Evolutionary conservation across 2,113 vertebrate genomes (phyloP).

Genomic region (Anhinga rufa): DNA sequence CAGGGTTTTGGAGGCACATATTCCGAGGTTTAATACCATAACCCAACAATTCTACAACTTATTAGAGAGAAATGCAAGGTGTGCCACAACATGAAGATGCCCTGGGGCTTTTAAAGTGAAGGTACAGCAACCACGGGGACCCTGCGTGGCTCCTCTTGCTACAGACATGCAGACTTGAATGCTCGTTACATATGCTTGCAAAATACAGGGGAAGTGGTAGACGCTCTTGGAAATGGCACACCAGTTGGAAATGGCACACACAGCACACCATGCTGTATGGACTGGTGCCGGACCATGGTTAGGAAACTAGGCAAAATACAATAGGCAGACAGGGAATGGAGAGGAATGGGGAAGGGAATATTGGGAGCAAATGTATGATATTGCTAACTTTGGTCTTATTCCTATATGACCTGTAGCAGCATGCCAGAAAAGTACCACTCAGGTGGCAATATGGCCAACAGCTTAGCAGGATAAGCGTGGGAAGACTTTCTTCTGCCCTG

Average conservation of each 20-base stretch:
- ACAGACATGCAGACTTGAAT: rapidly evolving
- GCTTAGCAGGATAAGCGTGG: too few relatives aligned
- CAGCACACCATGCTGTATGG: neutral
- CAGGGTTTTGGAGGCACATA: neutral
- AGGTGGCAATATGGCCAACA: neutral
- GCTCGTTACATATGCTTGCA: rapidly evolving
- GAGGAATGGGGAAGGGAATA: neutral
- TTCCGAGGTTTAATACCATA: neutral
- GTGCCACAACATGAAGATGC: neutral
- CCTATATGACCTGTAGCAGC: neutral
- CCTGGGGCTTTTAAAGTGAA: neutral
- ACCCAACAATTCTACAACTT: neutral
- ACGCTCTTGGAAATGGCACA: neutral
- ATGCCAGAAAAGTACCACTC: neutral
- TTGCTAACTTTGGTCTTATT: neutral
- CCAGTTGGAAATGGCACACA: too few relatives aligned
- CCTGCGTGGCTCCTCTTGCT: neutral
- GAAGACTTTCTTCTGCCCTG: neutral
- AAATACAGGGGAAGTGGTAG: neutral
- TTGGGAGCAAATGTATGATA: neutral
- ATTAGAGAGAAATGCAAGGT: neutral
- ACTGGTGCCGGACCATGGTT: neutral
- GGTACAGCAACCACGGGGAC: neutral
- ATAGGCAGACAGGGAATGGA: neutral
- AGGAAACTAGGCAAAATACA: neutral